Base-by-base conservation (phyloP, 2,888 invertebrate genomes). In the Mimas tiliae region DNA sequence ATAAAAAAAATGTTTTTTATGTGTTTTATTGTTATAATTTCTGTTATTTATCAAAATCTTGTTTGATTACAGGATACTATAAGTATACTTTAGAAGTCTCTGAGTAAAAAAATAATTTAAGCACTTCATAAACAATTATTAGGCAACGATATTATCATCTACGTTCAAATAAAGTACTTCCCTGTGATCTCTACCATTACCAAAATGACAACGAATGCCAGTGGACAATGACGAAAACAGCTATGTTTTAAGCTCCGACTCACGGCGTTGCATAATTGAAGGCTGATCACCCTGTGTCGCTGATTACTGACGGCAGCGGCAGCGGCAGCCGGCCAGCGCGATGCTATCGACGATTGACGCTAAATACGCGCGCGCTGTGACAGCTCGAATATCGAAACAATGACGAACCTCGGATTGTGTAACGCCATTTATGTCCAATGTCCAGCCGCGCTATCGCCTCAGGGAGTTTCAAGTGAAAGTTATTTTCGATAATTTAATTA, bases 341-440 rank as follows among this genome's bases (percentile, higher is more conserved):
- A 92, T 92, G 88, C 80, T 91, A 92, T 93, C 93, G 80, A 83
- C 82, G 91, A 92, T 87, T 93, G 93, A 93, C 92, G 88, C 88
- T 93, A 93, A 93, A 93, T 93, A 91, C 90, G 88, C 88, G 81
- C 78, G 80, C 87, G 77, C 85, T 83, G 88, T 91, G 91, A 91
- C 92, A 92, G 87, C 84, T 84, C 81, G 89, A 88, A 89, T 91
- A 91, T 87, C 89, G 84, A 89, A 86, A 93, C 93, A 92, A 93
- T 92, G 91, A 91, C 88, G 86, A 85, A 85, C 88, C 78, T 70
- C 75, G 75, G 76, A 78, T 93, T 92, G 82, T 85, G 88, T 84
- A 91, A 93, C 83, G 78, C 84, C 83, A 86, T 88, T 90, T 88
- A 84, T 82, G 83, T 85, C 84, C 84, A 84, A 83, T 83, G 83